These are phyloP conservation scores for Agrochola circellaris DNA, from an alignment of 2,888 invertebrate genomes.

Conservation along the genomic window DNA sequence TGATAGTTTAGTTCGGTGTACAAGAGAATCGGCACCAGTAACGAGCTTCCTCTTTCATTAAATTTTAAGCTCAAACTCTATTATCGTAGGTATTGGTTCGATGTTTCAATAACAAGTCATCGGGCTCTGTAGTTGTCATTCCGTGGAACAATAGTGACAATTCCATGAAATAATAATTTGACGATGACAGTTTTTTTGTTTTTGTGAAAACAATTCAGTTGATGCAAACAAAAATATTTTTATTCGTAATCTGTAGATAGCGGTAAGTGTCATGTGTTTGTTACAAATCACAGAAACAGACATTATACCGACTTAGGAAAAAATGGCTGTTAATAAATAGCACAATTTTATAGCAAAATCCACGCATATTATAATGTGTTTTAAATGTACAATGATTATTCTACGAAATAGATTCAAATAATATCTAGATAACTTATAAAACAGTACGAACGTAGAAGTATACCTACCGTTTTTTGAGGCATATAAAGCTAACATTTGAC, in stretches of 20 bases:
- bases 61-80: conserved; percentile 36
- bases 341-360: not conserved
- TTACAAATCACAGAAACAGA: not conserved
- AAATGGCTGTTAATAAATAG: not conserved
- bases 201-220: conserved; percentile 38
- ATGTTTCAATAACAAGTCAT: conserved; percentile 33
- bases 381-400: not conserved
- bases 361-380: too few species aligned
- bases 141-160: conserved; percentile 55
- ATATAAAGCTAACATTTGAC: not conserved
- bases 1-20: too few species aligned
- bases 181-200: conserved; percentile 36
- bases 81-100: not conserved
- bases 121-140: conserved; percentile 39
- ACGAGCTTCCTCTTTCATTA: conserved; percentile 32
- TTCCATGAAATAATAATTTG: conserved; percentile 54
- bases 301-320: not conserved
- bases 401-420: not conserved
- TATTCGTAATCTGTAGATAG: not conserved
- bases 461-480: not conserved
- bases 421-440: not conserved
- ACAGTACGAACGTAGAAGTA: not conserved
- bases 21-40: too few species aligned
- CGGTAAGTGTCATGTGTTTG: not conserved
- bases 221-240: not conserved